Evolutionary conservation across 2,888 invertebrate genomes (phyloP).

Genomic region (Cenopis cana): DNA sequence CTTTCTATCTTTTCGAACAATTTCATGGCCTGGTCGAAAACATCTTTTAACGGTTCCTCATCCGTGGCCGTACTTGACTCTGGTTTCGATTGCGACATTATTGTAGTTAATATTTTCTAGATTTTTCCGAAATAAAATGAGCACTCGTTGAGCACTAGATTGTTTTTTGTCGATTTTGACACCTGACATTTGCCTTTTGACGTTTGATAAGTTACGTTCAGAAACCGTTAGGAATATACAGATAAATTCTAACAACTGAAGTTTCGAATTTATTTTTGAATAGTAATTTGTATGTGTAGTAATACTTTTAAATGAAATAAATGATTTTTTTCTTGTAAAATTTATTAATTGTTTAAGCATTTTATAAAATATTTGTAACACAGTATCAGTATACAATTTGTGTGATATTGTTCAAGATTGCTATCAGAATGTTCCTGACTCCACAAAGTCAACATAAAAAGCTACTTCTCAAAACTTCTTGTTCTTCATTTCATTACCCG

Average conservation of each 20-base stretch:
- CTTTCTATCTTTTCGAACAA: slow-evolving; percentile 88
- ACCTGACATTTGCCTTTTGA: neutral
- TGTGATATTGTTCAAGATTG: too few relatives aligned
- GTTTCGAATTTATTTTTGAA: neutral
- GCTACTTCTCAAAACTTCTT: too few relatives aligned
- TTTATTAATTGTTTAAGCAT: too few relatives aligned
- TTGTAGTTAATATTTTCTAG: slow-evolving; percentile 35
- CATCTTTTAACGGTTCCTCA: slow-evolving; percentile 66
- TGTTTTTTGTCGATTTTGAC: neutral
- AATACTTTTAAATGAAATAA: too few relatives aligned
- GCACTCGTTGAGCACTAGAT: neutral
- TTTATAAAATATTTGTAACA: too few relatives aligned
- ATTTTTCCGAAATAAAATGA: slow-evolving; percentile 4
- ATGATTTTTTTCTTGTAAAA: too few relatives aligned
- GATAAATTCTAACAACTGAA: neutral
- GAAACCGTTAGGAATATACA: neutral
- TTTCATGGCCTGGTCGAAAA: slow-evolving; percentile 90
- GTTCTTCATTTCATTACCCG: neutral
- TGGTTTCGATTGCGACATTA: slow-evolving; percentile 54
- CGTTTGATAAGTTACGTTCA: neutral
- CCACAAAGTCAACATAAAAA: neutral
- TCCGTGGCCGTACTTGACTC: slow-evolving; percentile 64
- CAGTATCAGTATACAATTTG: too few relatives aligned
- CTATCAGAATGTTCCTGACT: neutral
- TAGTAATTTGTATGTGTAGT: too few relatives aligned